Conservation (phyloP, 2,888 invertebrate genomes). For the Adelphocoris suturalis region DNA sequence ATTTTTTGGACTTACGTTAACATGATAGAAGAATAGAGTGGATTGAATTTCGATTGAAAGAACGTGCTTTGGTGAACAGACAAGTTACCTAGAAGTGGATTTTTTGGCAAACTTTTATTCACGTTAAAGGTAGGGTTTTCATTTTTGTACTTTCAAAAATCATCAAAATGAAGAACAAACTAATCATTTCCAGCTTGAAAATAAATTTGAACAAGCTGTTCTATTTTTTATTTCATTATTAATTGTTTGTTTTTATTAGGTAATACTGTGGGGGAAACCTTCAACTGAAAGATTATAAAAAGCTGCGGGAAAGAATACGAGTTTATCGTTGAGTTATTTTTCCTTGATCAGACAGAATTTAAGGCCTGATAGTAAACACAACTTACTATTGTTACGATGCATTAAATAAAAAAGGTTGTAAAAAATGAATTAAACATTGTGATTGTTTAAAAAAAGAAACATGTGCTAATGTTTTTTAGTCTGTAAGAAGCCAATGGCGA, state of each 20-base stretch:
- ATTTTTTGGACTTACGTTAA: not conserved
- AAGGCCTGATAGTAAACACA: not conserved
- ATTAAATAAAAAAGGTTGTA: constrained; percentile 36
- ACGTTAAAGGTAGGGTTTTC: not conserved
- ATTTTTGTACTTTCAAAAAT: not conserved
- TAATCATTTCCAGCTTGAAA: too few species aligned
- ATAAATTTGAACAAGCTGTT: too few species aligned
- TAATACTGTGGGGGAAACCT: too few species aligned
- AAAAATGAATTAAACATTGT: constrained; percentile 36
- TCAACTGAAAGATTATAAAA: not conserved
- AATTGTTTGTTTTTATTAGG: too few species aligned
- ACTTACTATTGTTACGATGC: not conserved
- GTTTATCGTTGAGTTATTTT: not conserved
- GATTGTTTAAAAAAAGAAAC: constrained; percentile 43
- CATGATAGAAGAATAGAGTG: not conserved
- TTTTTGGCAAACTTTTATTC: not conserved
- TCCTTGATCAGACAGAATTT: constrained; percentile 2
- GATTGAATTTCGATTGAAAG: not conserved
- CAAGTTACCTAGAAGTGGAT: not conserved
- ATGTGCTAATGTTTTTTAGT: constrained; percentile 71
- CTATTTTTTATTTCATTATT: too few species aligned
- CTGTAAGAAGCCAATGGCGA: constrained; percentile 73
- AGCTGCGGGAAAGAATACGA: not conserved
- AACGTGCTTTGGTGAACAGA: not conserved
- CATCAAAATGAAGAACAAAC: too few species aligned